Evolutionary conservation across 2,797 vertebrate species (phyloP).

Genomic region (Cetoscarus ocellatus): DNA sequence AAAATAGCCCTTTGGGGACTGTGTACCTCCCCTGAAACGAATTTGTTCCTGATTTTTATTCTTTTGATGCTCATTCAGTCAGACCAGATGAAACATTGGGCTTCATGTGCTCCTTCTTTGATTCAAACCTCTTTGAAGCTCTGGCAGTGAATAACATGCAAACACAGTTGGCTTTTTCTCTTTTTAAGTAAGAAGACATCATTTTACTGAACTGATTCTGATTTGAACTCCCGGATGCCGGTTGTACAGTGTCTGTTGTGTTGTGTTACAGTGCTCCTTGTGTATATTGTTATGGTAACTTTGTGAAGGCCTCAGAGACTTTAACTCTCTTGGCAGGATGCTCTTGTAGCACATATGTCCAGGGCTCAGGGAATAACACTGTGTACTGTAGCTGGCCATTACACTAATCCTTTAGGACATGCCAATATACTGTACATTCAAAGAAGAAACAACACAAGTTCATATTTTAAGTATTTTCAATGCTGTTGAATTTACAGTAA

Average conservation of each 20-base stretch:
- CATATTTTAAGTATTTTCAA: too few relatives aligned
- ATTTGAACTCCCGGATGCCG: conserved; percentile 7
- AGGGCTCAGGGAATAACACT: conserved; percentile 3
- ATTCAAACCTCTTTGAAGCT: conserved; percentile 74
- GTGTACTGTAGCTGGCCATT: background rate
- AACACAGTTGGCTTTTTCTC: conserved; percentile 53
- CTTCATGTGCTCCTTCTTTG: conserved; percentile 56
- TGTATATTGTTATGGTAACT: conserved; percentile 61
- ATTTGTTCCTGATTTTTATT: conserved; percentile 52
- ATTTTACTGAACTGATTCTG: conserved; percentile 8
- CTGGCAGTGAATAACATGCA: conserved; percentile 43
- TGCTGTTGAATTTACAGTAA: too few relatives aligned
- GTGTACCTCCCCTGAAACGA: conserved; percentile 31
- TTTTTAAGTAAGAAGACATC: conserved; percentile 20
- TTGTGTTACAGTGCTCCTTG: conserved; percentile 36
- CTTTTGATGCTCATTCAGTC: conserved; percentile 75
- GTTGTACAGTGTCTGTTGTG: conserved; percentile 6
- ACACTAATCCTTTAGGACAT: too few relatives aligned
- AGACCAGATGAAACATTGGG: conserved; percentile 61
- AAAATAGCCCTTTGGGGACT: conserved; percentile 20
- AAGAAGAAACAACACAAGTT: too few relatives aligned
- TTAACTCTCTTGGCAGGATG: conserved; percentile 18
- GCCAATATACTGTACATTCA: too few relatives aligned
- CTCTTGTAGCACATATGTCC: background rate
- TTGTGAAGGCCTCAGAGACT: conserved; percentile 56